Evolutionary conservation across 2,113 vertebrate species (phyloP).

Genomic region (Rallus limicola): DNA sequence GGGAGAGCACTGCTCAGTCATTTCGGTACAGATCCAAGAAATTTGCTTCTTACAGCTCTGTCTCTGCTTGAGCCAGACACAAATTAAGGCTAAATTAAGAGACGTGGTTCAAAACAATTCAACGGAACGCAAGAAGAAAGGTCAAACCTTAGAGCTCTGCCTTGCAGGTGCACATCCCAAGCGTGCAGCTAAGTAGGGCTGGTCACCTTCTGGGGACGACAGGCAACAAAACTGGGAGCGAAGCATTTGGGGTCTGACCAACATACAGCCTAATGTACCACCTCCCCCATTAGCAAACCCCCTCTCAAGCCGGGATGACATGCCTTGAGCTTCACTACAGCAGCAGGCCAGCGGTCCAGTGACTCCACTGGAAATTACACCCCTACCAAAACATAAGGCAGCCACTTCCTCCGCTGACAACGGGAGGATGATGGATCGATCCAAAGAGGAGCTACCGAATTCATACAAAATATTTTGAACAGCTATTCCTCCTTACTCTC

Average conservation of each 20-base stretch:
- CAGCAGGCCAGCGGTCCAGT: fast-evolving
- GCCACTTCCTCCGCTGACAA: neutral
- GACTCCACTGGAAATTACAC: neutral
- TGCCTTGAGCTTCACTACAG: neutral
- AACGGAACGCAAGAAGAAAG: neutral
- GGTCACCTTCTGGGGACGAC: neutral
- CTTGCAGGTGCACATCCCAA: neutral
- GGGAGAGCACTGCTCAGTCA: slow-evolving; percentile 45
- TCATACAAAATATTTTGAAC: neutral
- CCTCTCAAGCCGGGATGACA: neutral
- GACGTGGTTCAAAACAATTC: neutral
- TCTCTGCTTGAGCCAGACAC: slow-evolving; percentile 34
- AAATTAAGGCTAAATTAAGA: slow-evolving; percentile 55
- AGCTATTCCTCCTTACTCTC: neutral
- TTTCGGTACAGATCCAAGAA: slow-evolving; percentile 60
- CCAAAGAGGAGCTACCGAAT: neutral
- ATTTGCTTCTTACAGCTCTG: slow-evolving; percentile 33
- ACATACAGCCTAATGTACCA: fast-evolving
- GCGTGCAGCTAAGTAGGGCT: neutral
- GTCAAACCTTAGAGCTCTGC: neutral
- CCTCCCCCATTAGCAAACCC: neutral
- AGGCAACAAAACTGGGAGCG: neutral
- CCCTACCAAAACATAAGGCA: neutral
- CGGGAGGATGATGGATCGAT: neutral
- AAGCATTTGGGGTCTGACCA: neutral